These are phyloP conservation scores for Merluccius polli DNA, from an alignment of 2,797 vertebrate species.

Conservation along the genomic window DNA sequence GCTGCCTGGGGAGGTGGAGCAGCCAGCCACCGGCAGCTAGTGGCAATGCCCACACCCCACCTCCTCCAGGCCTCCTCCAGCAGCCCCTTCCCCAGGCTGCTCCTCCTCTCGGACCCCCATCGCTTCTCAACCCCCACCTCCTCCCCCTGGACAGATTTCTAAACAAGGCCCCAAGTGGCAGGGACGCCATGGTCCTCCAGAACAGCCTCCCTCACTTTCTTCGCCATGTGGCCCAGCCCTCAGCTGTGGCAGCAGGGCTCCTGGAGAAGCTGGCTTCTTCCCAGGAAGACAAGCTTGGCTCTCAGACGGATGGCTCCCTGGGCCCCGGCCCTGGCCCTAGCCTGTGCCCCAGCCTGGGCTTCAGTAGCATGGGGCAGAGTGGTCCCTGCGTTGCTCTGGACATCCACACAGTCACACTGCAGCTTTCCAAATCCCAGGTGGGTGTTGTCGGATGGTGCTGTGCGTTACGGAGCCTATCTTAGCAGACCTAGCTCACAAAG, in stretches of 20 bases:
- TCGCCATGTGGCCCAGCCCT: conserved; percentile 27
- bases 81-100: conserved; percentile 55
- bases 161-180: conserved; percentile 50
- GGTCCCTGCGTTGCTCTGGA: conserved; percentile 72
- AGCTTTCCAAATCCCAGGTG: conserved; percentile 95
- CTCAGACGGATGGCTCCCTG: conserved; percentile 30
- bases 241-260: conserved; percentile 28
- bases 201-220: conserved; percentile 20
- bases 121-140: conserved; percentile 50
- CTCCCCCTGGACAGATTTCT: conserved; percentile 66
- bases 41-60: conserved; percentile 44
- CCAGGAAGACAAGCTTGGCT: conserved; percentile 49
- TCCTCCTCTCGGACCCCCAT: conserved; percentile 26
- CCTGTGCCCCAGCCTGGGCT: conserved; percentile 52
- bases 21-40: conserved; percentile 51
- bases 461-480: neutral
- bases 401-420: conserved; percentile 88
- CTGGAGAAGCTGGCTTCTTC: conserved; percentile 67
- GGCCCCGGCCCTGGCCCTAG: conserved; percentile 57
- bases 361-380: conserved; percentile 70
- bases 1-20: conserved; percentile 63
- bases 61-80: conserved; percentile 48
- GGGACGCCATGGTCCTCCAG: neutral
- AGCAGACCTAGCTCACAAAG: neutral
- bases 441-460: conserved; percentile 14